A percentile compares a stretch with the other conserved stretches of the same genome.
These are phyloP conservation scores for Anthopleura xanthogrammica DNA, from an alignment of 92 coral and sea anemone genomes.

Conservation along the genomic window DNA sequence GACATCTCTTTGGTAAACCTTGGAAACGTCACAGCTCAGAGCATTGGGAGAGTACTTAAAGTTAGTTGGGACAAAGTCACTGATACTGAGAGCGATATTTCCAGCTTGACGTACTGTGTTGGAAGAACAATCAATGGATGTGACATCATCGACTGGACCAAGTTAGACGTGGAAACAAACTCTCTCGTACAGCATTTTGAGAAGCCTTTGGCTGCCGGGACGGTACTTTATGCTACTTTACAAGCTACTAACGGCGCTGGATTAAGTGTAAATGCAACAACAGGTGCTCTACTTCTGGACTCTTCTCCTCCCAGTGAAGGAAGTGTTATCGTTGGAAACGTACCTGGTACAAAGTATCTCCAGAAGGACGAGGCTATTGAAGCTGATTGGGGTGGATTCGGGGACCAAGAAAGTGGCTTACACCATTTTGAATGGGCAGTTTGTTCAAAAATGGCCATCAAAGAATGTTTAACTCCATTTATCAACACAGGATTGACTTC, in stretches of 20 bases:
- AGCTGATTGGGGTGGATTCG: conserved; percentile 63
- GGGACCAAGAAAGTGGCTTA: conserved; percentile 65
- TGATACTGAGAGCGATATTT: conserved; percentile 69
- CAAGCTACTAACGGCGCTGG: conserved; percentile 71
- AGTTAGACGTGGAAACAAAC: conserved; percentile 17
- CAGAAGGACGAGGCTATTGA: conserved; percentile 46
- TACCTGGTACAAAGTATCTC: conserved; percentile 42
- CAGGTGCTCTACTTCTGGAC: conserved; percentile 61
- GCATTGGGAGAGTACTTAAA: conserved; percentile 23
- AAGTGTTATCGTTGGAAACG: conserved; percentile 44
- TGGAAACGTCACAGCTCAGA: conserved; percentile 6
- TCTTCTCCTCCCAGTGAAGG: conserved; percentile 72
- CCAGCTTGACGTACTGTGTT: conserved; percentile 55
- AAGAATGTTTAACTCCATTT: conserved; percentile 49
- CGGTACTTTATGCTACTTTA: conserved; percentile 41
- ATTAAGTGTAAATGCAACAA: conserved; percentile 14
- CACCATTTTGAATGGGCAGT: conserved; percentile 69
- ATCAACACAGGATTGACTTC: conserved; percentile 51
- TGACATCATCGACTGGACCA: conserved; percentile 43
- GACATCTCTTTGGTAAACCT: conserved; percentile 4
- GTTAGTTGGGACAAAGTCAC: conserved; percentile 51
- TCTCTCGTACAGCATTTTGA: conserved; percentile 36
- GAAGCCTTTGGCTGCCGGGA: conserved; percentile 63
- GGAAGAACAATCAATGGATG: conserved; percentile 45
- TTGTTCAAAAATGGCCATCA: conserved; percentile 43